Evolutionary conservation across 2,888 invertebrate species (phyloP).

Genomic region (Caenorhabditis sp.): DNA sequence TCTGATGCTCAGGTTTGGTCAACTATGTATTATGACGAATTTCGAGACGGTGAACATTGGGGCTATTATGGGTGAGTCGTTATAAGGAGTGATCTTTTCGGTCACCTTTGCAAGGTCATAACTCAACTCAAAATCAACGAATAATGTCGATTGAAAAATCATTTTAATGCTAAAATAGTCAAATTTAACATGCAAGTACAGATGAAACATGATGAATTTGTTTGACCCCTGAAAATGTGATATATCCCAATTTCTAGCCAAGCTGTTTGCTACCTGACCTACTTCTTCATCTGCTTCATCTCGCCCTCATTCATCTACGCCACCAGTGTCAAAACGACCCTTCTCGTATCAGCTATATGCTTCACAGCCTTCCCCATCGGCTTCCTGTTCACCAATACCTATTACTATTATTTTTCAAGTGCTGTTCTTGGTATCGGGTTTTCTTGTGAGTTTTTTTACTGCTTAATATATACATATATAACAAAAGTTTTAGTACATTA

Average conservation of each 20-base stretch:
- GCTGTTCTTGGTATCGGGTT: conserved; percentile 48
- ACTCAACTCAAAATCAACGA: no score
- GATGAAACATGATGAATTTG: no score
- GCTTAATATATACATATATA: no score
- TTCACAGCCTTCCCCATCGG: conserved; percentile 42
- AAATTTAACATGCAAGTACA: no score
- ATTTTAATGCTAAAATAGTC: no score
- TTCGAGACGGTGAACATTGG: conserved; percentile 42
- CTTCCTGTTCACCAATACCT: conserved; percentile 49
- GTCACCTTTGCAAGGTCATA: no score
- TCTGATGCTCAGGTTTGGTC: conserved; percentile 49
- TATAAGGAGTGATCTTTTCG: no score
- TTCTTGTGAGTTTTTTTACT: conserved; percentile 8
- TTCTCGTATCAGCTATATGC: conserved; percentile 40
- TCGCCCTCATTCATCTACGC: conserved; percentile 43
- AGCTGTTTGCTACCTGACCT: conserved; percentile 45
- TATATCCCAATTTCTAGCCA: no score
- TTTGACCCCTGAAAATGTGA: no score
- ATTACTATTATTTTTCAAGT: conserved; percentile 45
- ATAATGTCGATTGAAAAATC: no score
- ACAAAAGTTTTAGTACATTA: conserved; percentile 21
- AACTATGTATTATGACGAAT: conserved; percentile 52
- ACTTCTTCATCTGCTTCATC: conserved; percentile 43
- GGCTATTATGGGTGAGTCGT: conserved; percentile 55
- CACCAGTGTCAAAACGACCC: conserved; percentile 41